A percentile compares a stretch with the other conserved stretches of the same genome.
Evolutionary conservation across 2,113 vertebrate genomes (phyloP).

Genomic region (Apeltes quadracus): DNA sequence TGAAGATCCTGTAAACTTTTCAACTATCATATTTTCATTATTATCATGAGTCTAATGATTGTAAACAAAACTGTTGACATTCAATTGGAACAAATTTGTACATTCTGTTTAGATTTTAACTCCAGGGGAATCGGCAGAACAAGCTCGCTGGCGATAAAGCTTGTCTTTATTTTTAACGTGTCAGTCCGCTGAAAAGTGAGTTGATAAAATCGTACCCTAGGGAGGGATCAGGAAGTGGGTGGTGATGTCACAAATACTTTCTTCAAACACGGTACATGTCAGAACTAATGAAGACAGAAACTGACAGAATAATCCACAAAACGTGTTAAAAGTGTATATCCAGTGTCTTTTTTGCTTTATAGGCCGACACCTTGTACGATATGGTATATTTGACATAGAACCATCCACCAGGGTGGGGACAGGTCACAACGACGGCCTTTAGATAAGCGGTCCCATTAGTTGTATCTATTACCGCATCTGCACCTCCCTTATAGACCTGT

Average conservation of each 20-base stretch:
- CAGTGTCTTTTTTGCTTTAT: not conserved
- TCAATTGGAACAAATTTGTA: not conserved
- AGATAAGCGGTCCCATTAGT: slow-evolving; percentile 2
- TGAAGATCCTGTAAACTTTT: slow-evolving; percentile 23
- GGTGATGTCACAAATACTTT: not conserved
- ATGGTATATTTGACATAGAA: not conserved
- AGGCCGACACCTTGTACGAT: not conserved
- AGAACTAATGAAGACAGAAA: not conserved
- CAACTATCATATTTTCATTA: not conserved
- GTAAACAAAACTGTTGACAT: not conserved
- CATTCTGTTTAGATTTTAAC: not conserved
- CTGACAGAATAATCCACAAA: not conserved
- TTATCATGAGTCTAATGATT: no score
- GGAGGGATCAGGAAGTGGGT: not conserved
- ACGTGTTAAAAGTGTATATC: not conserved
- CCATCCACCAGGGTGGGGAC: not conserved
- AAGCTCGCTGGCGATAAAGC: not conserved
- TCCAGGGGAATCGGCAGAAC: not conserved
- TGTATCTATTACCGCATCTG: not conserved
- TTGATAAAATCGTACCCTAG: not conserved
- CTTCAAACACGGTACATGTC: not conserved
- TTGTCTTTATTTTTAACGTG: not conserved
- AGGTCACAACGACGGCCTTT: not conserved
- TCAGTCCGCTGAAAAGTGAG: not conserved
- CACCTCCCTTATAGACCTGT: not conserved